Base-by-base conservation (phyloP, 2,888 invertebrate species). In the Pseudoips prasinana region DNA sequence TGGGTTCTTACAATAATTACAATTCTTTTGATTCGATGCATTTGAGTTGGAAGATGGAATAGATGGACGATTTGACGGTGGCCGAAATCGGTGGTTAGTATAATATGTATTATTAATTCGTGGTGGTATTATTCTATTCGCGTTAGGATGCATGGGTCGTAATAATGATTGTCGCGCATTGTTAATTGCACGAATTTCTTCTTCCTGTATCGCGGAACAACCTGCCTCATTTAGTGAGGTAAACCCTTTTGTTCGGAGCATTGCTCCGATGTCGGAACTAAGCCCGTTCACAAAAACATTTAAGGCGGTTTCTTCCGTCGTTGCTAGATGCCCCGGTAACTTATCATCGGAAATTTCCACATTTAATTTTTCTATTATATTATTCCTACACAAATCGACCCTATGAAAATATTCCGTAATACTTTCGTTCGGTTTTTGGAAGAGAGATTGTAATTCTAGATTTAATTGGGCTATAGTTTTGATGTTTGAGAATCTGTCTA, bases 121-220 rank as follows among this genome's bases (percentile, higher is more conserved):
- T 6, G 18, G 18, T 18, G 18, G 18, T 18, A 6, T 18, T 3
- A 18, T 18, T 18, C 6, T 18, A 18, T 18, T 18, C 3, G 18
- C n/a, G n/a, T n/a, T n/a, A n/a, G n/a, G n/a, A n/a, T n/a, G n/a
- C n/a, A n/a, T 18, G 3, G 18, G 18, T 18, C 18, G 18, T 18
- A n/a, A n/a, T n/a, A n/a, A n/a, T n/a, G n/a, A n/a, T n/a, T n/a
- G n/a, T n/a, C n/a, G n/a, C n/a, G n/a, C 18, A 18, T 6, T 18
- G 6, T 18, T 18, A 3, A 18, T 18, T 18, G 18, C 18, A 18
- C 42, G 24, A 4, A 46, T 45, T 33, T 62, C 55, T 3, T 59
- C 55, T 25, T 59, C 58, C 8, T 54, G 56, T 1, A 57, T 48
- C 0, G 53, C 59, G 22, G 58, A 53, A 1, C 38, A 30, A 0